Percentiles rank a stretch among this genome's conserved stretches.
Conservation (phyloP, 1,140 invertebrate genomes). For the Drosophila nigromelanica region DNA sequence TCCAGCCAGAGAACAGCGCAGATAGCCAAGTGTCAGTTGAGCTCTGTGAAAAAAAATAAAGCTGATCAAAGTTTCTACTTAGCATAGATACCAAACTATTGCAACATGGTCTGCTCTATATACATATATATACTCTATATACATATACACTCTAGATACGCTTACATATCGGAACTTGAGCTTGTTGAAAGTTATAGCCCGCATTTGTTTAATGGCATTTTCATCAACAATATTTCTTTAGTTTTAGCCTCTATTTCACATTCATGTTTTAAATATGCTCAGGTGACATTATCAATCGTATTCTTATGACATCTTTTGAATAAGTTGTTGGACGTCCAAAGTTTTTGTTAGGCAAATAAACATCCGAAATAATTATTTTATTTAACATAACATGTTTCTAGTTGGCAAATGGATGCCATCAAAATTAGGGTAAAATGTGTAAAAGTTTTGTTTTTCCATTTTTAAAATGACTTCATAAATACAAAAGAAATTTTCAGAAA, state of each 20-base stretch:
- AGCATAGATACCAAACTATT: constrained; percentile 45
- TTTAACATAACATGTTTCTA: constrained; percentile 4
- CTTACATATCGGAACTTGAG: not conserved
- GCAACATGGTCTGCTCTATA: constrained; percentile 11
- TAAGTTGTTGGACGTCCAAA: constrained; percentile 8
- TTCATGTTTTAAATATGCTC: not conserved
- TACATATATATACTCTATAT: not conserved
- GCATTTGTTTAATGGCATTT: not conserved
- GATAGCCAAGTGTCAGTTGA: constrained; percentile 42
- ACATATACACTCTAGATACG: not conserved
- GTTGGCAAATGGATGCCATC: not conserved
- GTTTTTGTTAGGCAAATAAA: not conserved
- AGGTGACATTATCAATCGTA: constrained; percentile 7
- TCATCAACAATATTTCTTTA: not conserved
- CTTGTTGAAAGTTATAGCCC: not conserved
- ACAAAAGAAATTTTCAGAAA: too few species aligned
- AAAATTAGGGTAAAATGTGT: not conserved
- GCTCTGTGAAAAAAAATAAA: constrained; percentile 12
- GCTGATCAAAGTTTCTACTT: constrained; percentile 50
- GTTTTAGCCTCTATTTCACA: not conserved
- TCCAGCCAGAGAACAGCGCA: constrained; percentile 21
- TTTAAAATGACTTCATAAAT: not conserved
- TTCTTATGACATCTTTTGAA: not conserved
- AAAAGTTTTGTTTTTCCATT: not conserved
- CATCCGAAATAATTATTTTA: not conserved